These are phyloP conservation scores for Calidris pygmaea DNA, from an alignment of 2,113 vertebrate species.

Conservation along the genomic window DNA sequence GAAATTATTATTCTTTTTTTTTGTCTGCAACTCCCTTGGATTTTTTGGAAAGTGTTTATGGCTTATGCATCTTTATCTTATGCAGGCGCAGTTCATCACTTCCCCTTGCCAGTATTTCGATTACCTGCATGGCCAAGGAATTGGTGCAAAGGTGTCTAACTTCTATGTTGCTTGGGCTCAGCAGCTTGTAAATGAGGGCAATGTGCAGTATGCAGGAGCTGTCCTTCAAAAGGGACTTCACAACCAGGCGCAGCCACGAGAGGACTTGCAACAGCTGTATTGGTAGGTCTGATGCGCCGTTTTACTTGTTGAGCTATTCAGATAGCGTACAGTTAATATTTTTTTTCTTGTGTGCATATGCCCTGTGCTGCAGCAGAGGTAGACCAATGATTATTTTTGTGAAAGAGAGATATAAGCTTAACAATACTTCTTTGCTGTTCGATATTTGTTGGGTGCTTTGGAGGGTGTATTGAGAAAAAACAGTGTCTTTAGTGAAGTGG, in stretches of 20 bases:
- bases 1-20: neutral
- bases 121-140: neutral
- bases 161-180: conserved; percentile 50
- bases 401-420: neutral
- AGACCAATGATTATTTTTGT: neutral
- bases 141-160: neutral
- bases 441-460: neutral
- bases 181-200: neutral
- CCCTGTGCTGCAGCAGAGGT: neutral
- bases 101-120: conserved; percentile 40
- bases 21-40: neutral
- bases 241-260: neutral
- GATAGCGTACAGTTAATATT: accelerated
- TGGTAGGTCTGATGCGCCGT: neutral
- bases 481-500: neutral
- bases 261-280: neutral
- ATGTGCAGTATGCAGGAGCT: neutral
- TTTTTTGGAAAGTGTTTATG: neutral
- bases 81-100: conserved; percentile 30
- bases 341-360: neutral
- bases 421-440: neutral
- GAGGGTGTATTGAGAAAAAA: neutral
- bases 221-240: conserved; percentile 11
- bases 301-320: neutral
- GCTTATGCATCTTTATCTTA: neutral